Percentiles rank a stretch among this genome's conserved stretches.
phyloP scores from a whole-genome alignment of 2,113 vertebrate species.

The Leucoraja erinaceus region DNA sequence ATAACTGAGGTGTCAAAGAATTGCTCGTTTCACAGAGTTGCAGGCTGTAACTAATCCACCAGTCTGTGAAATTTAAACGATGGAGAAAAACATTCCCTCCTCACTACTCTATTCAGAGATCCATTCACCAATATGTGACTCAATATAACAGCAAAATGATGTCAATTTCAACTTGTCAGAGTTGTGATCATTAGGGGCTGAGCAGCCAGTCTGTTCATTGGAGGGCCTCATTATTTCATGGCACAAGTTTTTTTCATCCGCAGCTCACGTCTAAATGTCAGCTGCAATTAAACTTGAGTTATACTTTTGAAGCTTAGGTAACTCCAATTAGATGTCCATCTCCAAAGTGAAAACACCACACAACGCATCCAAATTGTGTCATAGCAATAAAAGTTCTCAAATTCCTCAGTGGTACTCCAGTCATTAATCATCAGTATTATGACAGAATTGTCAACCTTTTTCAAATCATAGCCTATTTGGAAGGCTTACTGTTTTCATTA shows the following conservation, averaged over 20 bases:
- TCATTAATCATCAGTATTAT: conserved; percentile 30
- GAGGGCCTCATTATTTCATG: conserved; percentile 37
- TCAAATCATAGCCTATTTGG: conserved; percentile 8
- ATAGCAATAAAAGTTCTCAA: conserved; percentile 11
- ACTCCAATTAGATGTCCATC: conserved; percentile 37
- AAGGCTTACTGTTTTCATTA: conserved; percentile 3
- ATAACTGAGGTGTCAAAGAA: conserved; percentile 37
- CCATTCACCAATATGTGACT: not conserved
- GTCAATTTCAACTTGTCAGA: conserved; percentile 34
- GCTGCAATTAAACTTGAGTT: conserved; percentile 37
- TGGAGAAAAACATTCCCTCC: conserved; percentile 6
- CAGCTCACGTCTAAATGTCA: conserved; percentile 31
- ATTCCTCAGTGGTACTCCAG: conserved; percentile 5
- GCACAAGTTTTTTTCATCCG: conserved; percentile 18
- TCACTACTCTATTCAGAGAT: not conserved
- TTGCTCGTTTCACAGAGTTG: conserved; percentile 18
- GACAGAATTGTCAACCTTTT: conserved; percentile 11
- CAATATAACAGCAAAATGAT: conserved; percentile 5
- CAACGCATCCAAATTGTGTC: conserved; percentile 18
- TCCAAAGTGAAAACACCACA: conserved; percentile 29
- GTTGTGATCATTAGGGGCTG: conserved; percentile 31
- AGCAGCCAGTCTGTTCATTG: conserved; percentile 25
- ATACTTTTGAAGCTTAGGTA: conserved; percentile 14
- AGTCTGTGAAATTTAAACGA: conserved; percentile 33
- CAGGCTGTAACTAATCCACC: conserved; percentile 34